Evolutionary conservation across 2,888 invertebrate genomes (phyloP).

Genomic region (Panopea generosa): DNA sequence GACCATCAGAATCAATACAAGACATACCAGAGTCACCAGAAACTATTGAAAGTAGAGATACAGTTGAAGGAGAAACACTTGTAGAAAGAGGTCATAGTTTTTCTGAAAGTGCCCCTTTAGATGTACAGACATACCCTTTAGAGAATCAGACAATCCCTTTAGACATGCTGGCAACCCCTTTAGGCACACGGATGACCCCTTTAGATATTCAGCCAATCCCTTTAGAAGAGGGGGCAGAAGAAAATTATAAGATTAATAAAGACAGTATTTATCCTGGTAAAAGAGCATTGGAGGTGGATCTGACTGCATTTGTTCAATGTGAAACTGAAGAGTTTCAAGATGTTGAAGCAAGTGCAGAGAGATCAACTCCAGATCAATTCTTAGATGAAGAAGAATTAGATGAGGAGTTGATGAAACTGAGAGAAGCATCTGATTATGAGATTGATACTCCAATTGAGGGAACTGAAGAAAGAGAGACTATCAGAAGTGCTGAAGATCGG

Average conservation of each 20-base stretch:
- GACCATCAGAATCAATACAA: constrained; percentile 42
- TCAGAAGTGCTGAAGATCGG: constrained; percentile 47
- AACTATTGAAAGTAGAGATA: constrained; percentile 55
- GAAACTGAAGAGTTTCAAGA: constrained; percentile 30
- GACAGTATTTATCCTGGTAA: constrained; percentile 74
- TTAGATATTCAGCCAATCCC: background rate
- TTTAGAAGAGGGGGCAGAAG: constrained; percentile 17
- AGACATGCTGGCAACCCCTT: background rate
- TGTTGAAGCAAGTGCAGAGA: constrained; percentile 40
- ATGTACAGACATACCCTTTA: constrained; percentile 17
- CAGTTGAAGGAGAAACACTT: constrained; percentile 45
- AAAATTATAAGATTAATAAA: constrained; percentile 53
- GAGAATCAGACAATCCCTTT: constrained; percentile 3
- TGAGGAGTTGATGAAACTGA: constrained; percentile 58
- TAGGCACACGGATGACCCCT: background rate
- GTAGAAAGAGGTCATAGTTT: background rate
- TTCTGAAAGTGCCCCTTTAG: constrained; percentile 9
- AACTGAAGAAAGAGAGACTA: constrained; percentile 47
- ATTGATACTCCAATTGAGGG: constrained; percentile 39
- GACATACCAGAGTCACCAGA: constrained; percentile 47
- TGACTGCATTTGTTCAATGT: constrained; percentile 20
- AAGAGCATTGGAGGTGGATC: constrained; percentile 71
- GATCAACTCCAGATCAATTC: constrained; percentile 46
- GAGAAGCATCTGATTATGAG: constrained; percentile 55
- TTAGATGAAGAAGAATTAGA: constrained; percentile 53